Conservation (phyloP, 2,797 vertebrate species). For the Pempheris klunzingeri region DNA sequence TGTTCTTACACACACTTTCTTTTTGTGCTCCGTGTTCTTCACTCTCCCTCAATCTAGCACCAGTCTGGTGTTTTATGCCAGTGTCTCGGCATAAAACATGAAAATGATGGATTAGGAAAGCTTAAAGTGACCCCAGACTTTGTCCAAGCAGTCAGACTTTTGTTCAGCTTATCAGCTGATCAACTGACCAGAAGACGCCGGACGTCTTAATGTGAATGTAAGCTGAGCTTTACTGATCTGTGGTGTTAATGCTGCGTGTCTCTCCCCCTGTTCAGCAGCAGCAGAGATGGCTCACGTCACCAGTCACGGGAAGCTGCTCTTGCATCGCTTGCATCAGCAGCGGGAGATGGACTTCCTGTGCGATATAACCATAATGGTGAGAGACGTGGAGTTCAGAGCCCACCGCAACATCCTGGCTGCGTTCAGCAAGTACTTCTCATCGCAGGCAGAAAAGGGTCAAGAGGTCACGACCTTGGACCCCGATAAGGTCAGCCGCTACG, state of each 20-base stretch:
- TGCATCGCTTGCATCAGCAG: slow-evolving; percentile 93
- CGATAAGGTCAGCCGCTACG: slow-evolving; percentile 90
- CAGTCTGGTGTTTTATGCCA: too few species aligned
- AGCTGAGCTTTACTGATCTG: background rate
- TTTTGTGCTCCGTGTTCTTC: too few species aligned
- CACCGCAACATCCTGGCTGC: slow-evolving; percentile 96
- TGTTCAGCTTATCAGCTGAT: too few species aligned
- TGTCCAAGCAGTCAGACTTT: too few species aligned
- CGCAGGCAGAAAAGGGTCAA: slow-evolving; percentile 86
- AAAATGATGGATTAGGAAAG: too few species aligned
- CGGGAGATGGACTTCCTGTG: slow-evolving; percentile 93
- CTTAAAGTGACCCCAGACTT: too few species aligned
- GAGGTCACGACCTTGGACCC: slow-evolving; percentile 91
- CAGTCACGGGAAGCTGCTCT: slow-evolving; percentile 91
- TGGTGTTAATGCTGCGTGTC: background rate
- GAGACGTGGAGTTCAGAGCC: slow-evolving; percentile 92
- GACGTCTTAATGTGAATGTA: background rate
- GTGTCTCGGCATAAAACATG: too few species aligned
- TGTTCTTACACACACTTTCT: too few species aligned
- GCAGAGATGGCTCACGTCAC: slow-evolving; percentile 81
- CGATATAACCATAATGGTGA: slow-evolving; percentile 94
- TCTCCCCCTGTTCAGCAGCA: background rate
- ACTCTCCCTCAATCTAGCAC: too few species aligned
- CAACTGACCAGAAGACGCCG: too few species aligned
- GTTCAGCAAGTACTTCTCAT: slow-evolving; percentile 95